A percentile compares a stretch with the other conserved stretches of the same genome.
phyloP scores from a whole-genome alignment of 2,797 vertebrate species.

The Cetoscarus ocellatus region DNA sequence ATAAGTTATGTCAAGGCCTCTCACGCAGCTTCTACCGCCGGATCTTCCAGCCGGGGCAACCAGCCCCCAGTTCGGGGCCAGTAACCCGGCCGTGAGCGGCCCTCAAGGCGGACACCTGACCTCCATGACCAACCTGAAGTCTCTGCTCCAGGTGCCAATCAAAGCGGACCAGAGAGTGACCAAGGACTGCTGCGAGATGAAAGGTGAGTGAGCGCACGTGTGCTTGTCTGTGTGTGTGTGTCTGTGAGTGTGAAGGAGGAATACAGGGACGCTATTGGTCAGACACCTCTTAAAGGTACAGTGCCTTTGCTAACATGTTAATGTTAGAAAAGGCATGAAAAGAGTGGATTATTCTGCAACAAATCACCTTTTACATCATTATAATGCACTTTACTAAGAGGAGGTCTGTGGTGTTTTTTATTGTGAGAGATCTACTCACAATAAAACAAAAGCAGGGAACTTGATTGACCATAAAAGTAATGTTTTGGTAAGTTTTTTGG shows the following conservation, averaged over 20 bases:
- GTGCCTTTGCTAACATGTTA: slow-evolving; percentile 11
- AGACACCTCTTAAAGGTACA: slow-evolving; percentile 53
- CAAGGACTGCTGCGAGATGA: slow-evolving; percentile 89
- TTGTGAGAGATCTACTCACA: too few species aligned
- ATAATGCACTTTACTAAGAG: too few species aligned
- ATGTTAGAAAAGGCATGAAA: not conserved
- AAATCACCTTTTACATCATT: too few species aligned
- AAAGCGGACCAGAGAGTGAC: slow-evolving; percentile 87
- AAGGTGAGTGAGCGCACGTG: slow-evolving; percentile 76
- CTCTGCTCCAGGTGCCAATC: slow-evolving; percentile 91
- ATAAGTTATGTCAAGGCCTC: slow-evolving; percentile 86
- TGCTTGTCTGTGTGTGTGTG: not conserved
- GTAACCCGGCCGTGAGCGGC: slow-evolving; percentile 72
- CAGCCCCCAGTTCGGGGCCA: slow-evolving; percentile 84
- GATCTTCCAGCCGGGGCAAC: slow-evolving; percentile 84
- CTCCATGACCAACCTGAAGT: slow-evolving; percentile 91
- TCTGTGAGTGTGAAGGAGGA: not conserved
- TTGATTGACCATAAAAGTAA: too few species aligned
- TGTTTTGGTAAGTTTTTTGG: too few species aligned
- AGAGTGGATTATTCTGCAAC: too few species aligned
- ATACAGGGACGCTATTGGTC: not conserved
- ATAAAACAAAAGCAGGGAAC: too few species aligned
- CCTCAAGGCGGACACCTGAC: slow-evolving; percentile 84
- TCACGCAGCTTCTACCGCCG: slow-evolving; percentile 83
- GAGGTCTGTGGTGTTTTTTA: too few species aligned